Conservation (phyloP, 2,888 invertebrate species). For the Pyralis farinalis region DNA sequence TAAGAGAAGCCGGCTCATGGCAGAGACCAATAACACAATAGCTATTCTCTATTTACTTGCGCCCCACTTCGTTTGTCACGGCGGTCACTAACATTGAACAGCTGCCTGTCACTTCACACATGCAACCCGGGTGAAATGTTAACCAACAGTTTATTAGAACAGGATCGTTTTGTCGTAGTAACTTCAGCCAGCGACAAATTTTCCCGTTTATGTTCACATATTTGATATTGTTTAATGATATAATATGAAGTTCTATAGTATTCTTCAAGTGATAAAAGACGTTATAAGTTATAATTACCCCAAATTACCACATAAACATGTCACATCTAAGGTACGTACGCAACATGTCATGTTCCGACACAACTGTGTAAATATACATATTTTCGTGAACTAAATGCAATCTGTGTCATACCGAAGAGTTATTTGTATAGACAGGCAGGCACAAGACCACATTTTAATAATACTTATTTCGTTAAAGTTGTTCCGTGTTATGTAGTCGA, state of each 20-base stretch:
- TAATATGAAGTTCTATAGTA: constrained; percentile 37
- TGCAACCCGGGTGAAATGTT: constrained; percentile 25
- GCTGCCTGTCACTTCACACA: constrained; percentile 13
- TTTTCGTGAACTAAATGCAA: constrained; percentile 24
- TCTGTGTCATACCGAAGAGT: constrained; percentile 13
- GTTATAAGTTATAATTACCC: constrained; percentile 44
- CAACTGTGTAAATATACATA: constrained; percentile 15
- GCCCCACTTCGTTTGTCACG: constrained; percentile 27
- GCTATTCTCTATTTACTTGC: constrained; percentile 48
- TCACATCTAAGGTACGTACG: constrained; percentile 28
- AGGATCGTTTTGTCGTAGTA: constrained; percentile 9
- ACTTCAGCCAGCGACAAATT: constrained; percentile 37
- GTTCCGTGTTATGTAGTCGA: not conserved
- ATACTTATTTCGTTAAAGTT: not conserved
- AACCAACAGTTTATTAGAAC: constrained; percentile 11
- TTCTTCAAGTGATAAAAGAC: constrained; percentile 34
- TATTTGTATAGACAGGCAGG: not conserved
- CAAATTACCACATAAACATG: constrained; percentile 29
- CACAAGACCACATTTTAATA: not conserved
- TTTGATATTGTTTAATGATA: constrained; percentile 23
- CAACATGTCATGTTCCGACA: constrained; percentile 9
- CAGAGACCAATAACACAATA: constrained; percentile 27
- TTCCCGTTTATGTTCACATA: constrained; percentile 29
- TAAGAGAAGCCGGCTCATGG: no score
- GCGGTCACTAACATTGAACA: constrained; percentile 17